Conservation (phyloP, 1,140 invertebrate genomes). For the Colletes latitarsis region DNA sequence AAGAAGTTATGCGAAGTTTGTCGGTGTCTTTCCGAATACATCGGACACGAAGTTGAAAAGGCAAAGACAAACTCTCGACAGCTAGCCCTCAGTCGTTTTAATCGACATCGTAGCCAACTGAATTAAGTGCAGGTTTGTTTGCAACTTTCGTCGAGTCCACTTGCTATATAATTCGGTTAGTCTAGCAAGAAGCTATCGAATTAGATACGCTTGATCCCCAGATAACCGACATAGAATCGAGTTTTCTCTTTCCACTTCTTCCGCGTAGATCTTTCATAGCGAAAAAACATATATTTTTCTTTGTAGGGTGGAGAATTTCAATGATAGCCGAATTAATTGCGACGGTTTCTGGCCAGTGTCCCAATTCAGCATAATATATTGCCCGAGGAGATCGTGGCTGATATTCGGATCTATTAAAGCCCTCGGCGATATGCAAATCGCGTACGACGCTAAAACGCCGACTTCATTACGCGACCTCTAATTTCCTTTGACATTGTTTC, state of each 20-base stretch:
- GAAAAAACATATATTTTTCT: too few species aligned
- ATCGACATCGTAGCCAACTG: not conserved
- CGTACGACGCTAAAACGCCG: conserved; percentile 14
- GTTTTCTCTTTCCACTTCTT: too few species aligned
- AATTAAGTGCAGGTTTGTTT: conserved; percentile 24
- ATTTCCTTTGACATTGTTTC: conserved; percentile 51
- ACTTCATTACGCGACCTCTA: conserved; percentile 28
- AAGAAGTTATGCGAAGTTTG: conserved; percentile 59
- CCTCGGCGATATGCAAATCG: conserved; percentile 49
- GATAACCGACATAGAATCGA: too few species aligned
- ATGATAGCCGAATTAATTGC: not conserved
- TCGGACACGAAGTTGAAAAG: not conserved
- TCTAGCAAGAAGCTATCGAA: too few species aligned
- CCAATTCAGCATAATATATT: not conserved
- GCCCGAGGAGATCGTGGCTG: not conserved
- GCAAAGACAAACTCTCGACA: conserved; percentile 16
- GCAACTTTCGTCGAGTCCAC: not conserved
- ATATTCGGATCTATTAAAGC: conserved; percentile 46
- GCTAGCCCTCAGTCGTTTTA: not conserved
- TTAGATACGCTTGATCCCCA: too few species aligned
- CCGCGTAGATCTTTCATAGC: too few species aligned
- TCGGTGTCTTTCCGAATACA: conserved; percentile 31
- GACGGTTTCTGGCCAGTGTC: too few species aligned
- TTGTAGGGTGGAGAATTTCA: too few species aligned
- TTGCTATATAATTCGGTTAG: not conserved